phyloP scores from a whole-genome alignment of 2,888 invertebrate species.

The Ptychoptera contaminata region DNA sequence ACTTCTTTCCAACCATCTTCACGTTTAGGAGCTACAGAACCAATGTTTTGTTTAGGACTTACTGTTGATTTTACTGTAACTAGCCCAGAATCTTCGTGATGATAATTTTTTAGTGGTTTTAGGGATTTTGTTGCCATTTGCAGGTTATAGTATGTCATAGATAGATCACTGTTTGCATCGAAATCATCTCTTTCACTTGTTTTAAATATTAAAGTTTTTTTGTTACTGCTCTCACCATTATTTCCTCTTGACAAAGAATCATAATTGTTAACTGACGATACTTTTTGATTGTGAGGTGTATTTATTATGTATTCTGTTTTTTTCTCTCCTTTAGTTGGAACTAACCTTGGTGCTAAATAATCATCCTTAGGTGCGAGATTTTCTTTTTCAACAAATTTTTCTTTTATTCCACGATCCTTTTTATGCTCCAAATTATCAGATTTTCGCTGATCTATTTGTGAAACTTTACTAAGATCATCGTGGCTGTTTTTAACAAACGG shows the following conservation, averaged over 20 bases:
- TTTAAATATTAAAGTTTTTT: constrained; percentile 52
- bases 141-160: constrained; percentile 9
- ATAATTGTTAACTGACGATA: neutral
- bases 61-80: constrained; percentile 32
- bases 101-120: neutral
- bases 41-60: constrained; percentile 48
- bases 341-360: constrained; percentile 6
- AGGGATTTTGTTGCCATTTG: constrained; percentile 5
- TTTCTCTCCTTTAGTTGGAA: neutral
- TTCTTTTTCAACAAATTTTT: constrained; percentile 25
- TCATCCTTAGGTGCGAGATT: constrained; percentile 23
- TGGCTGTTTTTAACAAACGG: too few species aligned
- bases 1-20: constrained; percentile 98
- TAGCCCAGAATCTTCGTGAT: neutral
- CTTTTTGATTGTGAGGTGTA: neutral
- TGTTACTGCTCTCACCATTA: constrained; percentile 16
- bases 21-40: constrained; percentile 32
- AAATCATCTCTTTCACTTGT: constrained; percentile 59
- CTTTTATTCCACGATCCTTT: constrained; percentile 5
- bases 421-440: neutral
- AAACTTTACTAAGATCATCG: neutral
- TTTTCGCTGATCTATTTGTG: neutral
- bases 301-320: neutral
- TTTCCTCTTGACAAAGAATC: constrained; percentile 18
- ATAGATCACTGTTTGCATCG: constrained; percentile 32